Base-by-base conservation (phyloP, 2,113 vertebrate species). In the Bathybates hornii region DNA sequence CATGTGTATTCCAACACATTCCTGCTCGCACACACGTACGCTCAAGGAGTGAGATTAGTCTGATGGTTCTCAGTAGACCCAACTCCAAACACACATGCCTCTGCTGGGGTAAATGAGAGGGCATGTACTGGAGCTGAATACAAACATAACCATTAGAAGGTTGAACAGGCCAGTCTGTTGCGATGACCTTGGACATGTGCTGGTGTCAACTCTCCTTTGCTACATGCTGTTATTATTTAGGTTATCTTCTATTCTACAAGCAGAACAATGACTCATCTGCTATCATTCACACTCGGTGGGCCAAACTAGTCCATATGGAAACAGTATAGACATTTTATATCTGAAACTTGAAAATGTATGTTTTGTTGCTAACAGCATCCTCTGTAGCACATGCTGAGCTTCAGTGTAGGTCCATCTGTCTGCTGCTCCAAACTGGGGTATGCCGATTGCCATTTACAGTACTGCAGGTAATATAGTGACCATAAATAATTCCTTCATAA, bases 61-160 rank as follows among this genome's bases (percentile, higher is more conserved):
- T 91, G 93, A 93, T 82, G 87, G 85, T 87, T 92, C 89, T 95
- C 90, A 71, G 91, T 86, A 79, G 92, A 89, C 84, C 71, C 43
- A 57, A 83, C 81, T 81, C 81, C 61, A 79, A 89, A 87, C 81
- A 90, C 90, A 93, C 82, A 85, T 88, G 89, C 88, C 87, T 93
- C 83, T 85, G 82, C 86, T 88, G 86, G 48, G 19, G 82, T 91
- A 86, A 91, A 92, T 63, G 83, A 81, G 8, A 27, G 63, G 52
- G 71, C 53, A 38, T 76, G 89, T 41, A 82, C 81, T 41, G 61
- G 38, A 88, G 63, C 81, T 83, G 95, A 94, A 95, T 94, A 93
- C 92, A 89, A 94, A 95, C 90, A 87, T 45, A 76, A 59, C 57
- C 56, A 95, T 95, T 94, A 94, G 84, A 54, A 82, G 87, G 63